Evolutionary conservation across 2,113 vertebrate genomes (phyloP), one percentile per base, ranked within the genome.

Genomic region (Tyrannus savana): DNA sequence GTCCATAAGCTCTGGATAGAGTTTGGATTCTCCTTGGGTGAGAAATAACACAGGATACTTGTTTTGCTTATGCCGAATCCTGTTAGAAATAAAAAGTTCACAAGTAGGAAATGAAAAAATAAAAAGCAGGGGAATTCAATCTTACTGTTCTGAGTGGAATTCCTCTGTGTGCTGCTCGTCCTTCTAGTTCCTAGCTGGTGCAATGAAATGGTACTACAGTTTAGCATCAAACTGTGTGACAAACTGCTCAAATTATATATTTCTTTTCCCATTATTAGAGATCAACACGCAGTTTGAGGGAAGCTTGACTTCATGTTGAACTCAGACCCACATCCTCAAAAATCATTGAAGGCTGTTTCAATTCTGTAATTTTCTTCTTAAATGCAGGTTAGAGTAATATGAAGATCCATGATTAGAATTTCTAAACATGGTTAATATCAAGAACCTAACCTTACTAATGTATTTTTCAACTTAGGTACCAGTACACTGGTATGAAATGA

Each of bases 31-130:
- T 44, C 99, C 99, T 98, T 99, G 99, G 80, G 99, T 99, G 87
- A 99, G 98, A 96, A 99, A 99, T 58, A 99, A 98, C 97, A 99
- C 99, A 41, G 99, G 99, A 76, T 99, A 99, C 96, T 99, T 99
- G 97, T 99, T 99, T 78, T 99, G 99, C 96, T 99, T 99, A 12
- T 98, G 98, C 18, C 99, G 98, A 92, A 99, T 98, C 99, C 99
- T 99, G 92, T n/a, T 84, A 23, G 37, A 28, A 52, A 35, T 23
- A 24, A 64, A 19, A 39, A 30, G 25, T 22, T 7, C 3, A 3
- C 44, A 58, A 56, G 15, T 24, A 52, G 18, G 15, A 77, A 66
- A 58, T 11, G 9, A 41, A 47, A 68, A 55, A 46, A n/a, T 6
- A 47, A 25, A 73, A 44, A 50, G 33, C 41, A 88, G 15, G 3